phyloP scores from a whole-genome alignment of 2,888 invertebrate species.

The Ceraclea dissimilis region DNA sequence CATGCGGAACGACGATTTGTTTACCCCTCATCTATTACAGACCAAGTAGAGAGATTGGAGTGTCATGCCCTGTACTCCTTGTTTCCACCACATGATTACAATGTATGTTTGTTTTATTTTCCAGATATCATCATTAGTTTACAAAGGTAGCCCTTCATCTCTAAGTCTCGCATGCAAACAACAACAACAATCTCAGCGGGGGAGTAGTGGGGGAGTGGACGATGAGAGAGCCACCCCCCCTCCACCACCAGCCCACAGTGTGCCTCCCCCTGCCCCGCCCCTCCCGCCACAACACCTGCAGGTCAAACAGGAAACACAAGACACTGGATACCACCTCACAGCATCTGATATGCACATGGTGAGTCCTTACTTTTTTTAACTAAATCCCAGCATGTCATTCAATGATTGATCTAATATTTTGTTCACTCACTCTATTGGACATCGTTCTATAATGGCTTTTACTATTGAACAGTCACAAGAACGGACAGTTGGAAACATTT shows the following conservation, averaged over 20 bases:
- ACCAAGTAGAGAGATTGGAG: too few relatives aligned
- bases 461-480: too few relatives aligned
- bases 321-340: constrained; percentile 40
- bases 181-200: constrained; percentile 30
- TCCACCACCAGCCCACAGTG: constrained; percentile 41
- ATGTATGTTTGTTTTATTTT: background rate
- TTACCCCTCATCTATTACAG: too few relatives aligned
- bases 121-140: constrained; percentile 20
- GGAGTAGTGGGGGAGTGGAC: constrained; percentile 43
- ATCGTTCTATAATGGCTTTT: too few relatives aligned
- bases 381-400: background rate
- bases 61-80: too few relatives aligned
- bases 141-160: constrained; percentile 22
- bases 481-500: too few relatives aligned
- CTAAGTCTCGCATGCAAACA: constrained; percentile 12
- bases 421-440: too few relatives aligned
- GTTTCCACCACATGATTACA: too few relatives aligned
- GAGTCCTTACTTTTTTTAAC: constrained; percentile 9
- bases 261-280: constrained; percentile 31
- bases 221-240: constrained; percentile 10
- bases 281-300: constrained; percentile 49
- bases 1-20: too few relatives aligned
- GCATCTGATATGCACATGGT: constrained; percentile 37
- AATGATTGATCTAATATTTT: too few relatives aligned
- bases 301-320: constrained; percentile 58